phyloP scores from a whole-genome alignment of 2,888 invertebrate genomes.

The Altica lythri region DNA sequence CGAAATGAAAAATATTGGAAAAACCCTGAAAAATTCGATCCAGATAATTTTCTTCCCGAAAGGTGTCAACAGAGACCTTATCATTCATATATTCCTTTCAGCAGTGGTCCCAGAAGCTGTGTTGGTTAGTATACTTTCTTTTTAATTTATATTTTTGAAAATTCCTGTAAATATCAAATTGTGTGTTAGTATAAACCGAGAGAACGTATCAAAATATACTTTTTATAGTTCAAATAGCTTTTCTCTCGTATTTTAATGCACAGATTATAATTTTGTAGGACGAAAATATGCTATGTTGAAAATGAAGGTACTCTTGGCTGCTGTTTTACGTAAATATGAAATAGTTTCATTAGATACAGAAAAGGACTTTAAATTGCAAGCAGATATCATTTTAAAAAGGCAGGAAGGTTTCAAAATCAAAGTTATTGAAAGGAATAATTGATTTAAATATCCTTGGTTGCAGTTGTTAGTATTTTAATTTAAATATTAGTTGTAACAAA shows the following conservation, averaged over 20 bases:
- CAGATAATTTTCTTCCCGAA: conserved; percentile 85
- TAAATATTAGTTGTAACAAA: too few relatives aligned
- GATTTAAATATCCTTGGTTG: too few relatives aligned
- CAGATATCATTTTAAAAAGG: conserved; percentile 71
- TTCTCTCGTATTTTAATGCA: neutral
- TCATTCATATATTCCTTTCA: conserved; percentile 81
- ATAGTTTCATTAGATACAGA: conserved; percentile 58
- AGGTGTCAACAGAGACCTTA: conserved; percentile 77
- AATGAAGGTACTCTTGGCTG: conserved; percentile 66
- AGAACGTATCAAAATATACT: neutral
- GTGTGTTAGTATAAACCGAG: neutral
- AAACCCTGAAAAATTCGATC: conserved; percentile 78
- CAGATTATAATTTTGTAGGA: too few relatives aligned
- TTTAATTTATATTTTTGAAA: neutral
- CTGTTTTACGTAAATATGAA: conserved; percentile 68
- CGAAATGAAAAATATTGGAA: conserved; percentile 73
- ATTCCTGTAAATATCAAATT: neutral
- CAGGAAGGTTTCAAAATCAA: conserved; percentile 66
- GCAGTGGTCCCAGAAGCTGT: conserved; percentile 81
- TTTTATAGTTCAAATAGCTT: neutral
- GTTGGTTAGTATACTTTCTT: conserved; percentile 64
- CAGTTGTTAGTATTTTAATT: too few relatives aligned
- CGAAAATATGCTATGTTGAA: conserved; percentile 70
- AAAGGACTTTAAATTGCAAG: conserved; percentile 66
- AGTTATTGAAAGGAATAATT: conserved; percentile 39